Percentiles rank a stretch among this genome's conserved stretches.
Conservation (phyloP, 1,140 invertebrate species). For the Pogonomyrmex barbatus region DNA sequence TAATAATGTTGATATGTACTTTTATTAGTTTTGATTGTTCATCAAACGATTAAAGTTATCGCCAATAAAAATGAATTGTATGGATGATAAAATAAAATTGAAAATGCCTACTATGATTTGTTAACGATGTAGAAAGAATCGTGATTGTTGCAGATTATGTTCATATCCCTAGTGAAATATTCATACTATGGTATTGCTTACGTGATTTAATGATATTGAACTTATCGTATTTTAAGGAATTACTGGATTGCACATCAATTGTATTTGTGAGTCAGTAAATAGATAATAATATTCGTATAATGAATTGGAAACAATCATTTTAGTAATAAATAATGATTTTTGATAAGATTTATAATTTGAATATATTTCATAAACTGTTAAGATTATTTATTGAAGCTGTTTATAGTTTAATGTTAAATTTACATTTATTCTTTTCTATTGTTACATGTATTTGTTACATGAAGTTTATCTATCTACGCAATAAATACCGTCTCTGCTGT, state of each 20-base stretch:
- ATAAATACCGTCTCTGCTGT: conserved; percentile 82
- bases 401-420: conserved; percentile 12
- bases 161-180: conserved; percentile 8
- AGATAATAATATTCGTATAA: conserved; percentile 4
- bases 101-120: not conserved
- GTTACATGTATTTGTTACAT: not conserved
- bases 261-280: conserved; percentile 14
- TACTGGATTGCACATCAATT: not conserved
- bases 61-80: conserved; percentile 55
- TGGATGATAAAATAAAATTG: conserved; percentile 59
- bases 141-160: conserved; percentile 21
- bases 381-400: conserved; percentile 1
- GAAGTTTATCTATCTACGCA: conserved; percentile 72
- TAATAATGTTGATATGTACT: conserved; percentile 2
- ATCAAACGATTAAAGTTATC: conserved; percentile 36
- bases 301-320: not conserved
- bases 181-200: not conserved
- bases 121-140: conserved; percentile 30
- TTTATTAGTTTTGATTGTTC: conserved; percentile 19
- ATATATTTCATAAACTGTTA: not conserved
- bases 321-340: conserved; percentile 1
- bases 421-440: conserved; percentile 17
- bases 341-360: not conserved
- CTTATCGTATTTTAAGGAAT: not conserved
- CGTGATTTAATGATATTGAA: conserved; percentile 4